phyloP scores from a whole-genome alignment of 2,797 vertebrate species.

The Hapalemur alaotrensis region DNA sequence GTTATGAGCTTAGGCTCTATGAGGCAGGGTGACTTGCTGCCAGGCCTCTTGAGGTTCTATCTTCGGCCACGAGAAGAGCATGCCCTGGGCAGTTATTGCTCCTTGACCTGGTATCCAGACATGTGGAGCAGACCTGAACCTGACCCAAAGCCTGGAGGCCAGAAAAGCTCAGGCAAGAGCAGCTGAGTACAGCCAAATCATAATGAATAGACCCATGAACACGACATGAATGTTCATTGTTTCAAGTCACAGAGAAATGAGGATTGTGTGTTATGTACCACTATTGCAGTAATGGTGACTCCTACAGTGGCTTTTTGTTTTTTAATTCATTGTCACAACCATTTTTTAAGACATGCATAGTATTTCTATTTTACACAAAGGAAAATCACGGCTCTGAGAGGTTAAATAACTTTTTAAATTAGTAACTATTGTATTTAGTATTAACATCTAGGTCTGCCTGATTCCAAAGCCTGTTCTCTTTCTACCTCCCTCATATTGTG shows the following conservation, averaged over 20 bases:
- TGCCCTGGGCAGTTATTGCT: too few species aligned
- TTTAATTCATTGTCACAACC: not conserved
- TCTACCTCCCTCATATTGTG: not conserved
- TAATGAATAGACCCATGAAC: fast-evolving
- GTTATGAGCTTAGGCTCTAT: not conserved
- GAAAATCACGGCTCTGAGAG: not conserved
- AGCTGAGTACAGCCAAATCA: not conserved
- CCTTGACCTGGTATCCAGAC: not conserved
- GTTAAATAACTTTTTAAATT: not conserved
- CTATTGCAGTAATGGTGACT: not conserved
- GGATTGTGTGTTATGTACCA: not conserved
- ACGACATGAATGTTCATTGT: not conserved
- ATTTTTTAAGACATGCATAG: not conserved
- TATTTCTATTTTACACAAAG: conserved; percentile 17
- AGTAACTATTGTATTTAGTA: not conserved
- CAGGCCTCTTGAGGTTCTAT: not conserved
- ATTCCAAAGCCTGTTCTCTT: not conserved
- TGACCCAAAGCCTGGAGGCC: not conserved
- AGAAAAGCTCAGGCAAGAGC: not conserved
- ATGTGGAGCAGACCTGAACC: not conserved
- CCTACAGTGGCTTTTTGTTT: not conserved
- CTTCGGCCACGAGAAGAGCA: too few species aligned
- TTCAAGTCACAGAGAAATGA: not conserved
- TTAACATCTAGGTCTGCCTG: not conserved
- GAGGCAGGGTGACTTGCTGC: not conserved